These are phyloP conservation scores for Cancer borealis DNA, from an alignment of 2,888 invertebrate genomes.

Conservation along the genomic window DNA sequence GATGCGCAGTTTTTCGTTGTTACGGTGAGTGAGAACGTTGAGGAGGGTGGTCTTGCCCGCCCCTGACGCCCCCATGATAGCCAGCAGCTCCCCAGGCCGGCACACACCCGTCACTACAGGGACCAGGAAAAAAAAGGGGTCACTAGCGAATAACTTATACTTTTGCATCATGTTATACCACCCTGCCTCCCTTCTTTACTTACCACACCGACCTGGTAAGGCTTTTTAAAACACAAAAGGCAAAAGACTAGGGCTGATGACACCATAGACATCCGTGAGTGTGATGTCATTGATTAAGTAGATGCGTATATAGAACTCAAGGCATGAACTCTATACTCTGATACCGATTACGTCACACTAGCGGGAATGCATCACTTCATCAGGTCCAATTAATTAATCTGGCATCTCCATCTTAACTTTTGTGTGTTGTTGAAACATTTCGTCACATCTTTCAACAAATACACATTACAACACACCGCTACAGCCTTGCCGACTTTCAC, in stretches of 20 bases:
- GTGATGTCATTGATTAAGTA: no score
- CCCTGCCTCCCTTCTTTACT: not conserved
- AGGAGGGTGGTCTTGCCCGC: constrained; percentile 82
- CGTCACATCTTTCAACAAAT: no score
- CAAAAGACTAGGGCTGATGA: not conserved
- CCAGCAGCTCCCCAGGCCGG: constrained; percentile 90
- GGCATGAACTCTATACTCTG: no score
- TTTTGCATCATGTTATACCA: not conserved
- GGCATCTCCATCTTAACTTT: constrained; percentile 26
- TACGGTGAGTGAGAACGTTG: constrained; percentile 81
- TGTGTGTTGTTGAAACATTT: no score
- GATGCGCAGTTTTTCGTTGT: constrained; percentile 76
- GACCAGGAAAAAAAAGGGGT: not conserved
- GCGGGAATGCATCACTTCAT: no score
- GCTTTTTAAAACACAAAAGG: not conserved
- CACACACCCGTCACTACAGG: constrained; percentile 87
- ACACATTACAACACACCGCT: no score
- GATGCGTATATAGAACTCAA: not conserved
- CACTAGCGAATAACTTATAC: not conserved
- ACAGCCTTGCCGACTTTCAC: no score
- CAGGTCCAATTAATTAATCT: not conserved
- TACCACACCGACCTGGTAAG: not conserved
- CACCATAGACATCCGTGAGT: not conserved
- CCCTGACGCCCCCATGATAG: constrained; percentile 87
- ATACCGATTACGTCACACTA: no score